Evolutionary conservation across 53 echinoderm and acorn worm species (phyloP), one percentile per base, ranked within the genome.

Genomic region (Stichopus horrens): DNA sequence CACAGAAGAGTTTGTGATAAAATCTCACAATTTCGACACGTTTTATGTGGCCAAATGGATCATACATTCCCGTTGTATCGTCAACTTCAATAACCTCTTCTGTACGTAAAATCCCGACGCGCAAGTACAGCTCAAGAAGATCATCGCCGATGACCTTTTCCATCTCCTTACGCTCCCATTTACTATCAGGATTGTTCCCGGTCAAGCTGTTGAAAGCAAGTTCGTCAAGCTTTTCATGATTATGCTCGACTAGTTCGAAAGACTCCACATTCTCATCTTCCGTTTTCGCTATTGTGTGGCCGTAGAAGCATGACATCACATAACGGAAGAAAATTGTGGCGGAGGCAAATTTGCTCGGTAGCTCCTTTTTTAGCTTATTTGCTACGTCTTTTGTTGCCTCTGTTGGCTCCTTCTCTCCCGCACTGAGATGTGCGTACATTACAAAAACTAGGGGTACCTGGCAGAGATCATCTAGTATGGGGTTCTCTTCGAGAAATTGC

Each of bases 341-440:
- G 23, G 77, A 77, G 5, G 77, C 77, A 77, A 77, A 77, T 77
- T 77, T 77, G 1, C 52, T 77, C 51, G 77, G 77, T 52, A 77
- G 77, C 77, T 77, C 77, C 21, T 77, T 77, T 77, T 52, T 77
- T 52, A 77, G 77, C 77, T 77, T 77, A 22, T 77, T 77, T 77
- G 77, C 77, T 77, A 77, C 77, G 52, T 77, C 51, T 77, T 77
- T 77, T 77, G 77, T 77, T 77, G 77, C 77, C 77, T 77, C 77
- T 52, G 77, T 77, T 77, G 77, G 77, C 77, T 77, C 77, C 77
- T 77, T 77, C 51, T 77, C 77, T 77, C 52, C 77, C 21, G 52
- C 77, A 7, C 77, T 77, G 51, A 77, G 77, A 77, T 77, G 77
- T 37, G 77, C 77, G 77, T 77, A 77, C 77, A 77, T 77, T 77